Base-by-base conservation (phyloP, 2,797 vertebrate genomes). In the Natrix natrix region DNA sequence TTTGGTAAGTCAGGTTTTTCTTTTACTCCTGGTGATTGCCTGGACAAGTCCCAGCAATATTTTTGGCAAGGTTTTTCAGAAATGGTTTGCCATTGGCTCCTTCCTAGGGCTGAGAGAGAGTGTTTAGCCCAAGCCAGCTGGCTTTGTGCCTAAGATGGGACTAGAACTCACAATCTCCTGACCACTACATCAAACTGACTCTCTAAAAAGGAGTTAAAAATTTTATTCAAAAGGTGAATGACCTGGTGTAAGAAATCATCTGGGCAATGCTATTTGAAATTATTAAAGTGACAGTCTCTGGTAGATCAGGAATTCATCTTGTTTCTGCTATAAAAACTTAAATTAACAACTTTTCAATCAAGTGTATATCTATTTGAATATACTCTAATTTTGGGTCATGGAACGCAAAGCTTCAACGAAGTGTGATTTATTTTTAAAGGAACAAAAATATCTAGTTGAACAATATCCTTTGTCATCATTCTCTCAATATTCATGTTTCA, bases 401-500 rank as follows among this genome's bases (percentile, higher is more conserved):
- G 86, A 6, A 2, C 0, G 93, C 13, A 88, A 89, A 69, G 32
- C 37, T 92, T 94, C 0, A 91, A 61, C 93, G 55, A 95, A 95
- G 91, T 54, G 24, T 24, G 32, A 10, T 94, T 60, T 88, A n/a
- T 13, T 90, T 83, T 59, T 24, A 10, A 93, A 91, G 90, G 87
- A 54, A 93, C 59, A 91, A 94, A 95, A 43, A 52, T 57, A 88
- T 60, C 86, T 91, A 55, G 69, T 43, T 92, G 86, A 89, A 91
- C 93, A 95, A 8, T 22, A 37, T 0, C 59, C 96, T 96, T 56
- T 95, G 63, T 94, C 96, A 96, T 92, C 26, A 2, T 95, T 94
- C 94, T 94, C 56, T 93, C 93, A 94, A 90, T 28, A 32, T 24
- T 96, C 91, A 26, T 94, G 94, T 94, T 96, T 96, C 96, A 90